Percentiles rank a stretch among this genome's conserved stretches.
Conservation (phyloP, 2,888 invertebrate genomes). For the Euphydryas editha region DNA sequence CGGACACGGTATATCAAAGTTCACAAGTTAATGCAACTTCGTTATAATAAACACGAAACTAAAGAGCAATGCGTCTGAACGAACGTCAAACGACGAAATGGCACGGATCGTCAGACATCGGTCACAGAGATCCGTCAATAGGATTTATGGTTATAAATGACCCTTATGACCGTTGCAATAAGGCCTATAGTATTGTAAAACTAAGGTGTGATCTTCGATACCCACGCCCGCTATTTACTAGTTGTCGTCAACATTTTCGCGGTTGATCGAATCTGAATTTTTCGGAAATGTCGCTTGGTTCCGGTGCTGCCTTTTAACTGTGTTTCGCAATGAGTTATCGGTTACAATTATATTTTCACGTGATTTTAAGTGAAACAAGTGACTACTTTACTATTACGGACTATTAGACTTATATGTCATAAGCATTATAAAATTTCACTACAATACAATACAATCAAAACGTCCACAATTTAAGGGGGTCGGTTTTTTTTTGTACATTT, state of each 20-base stretch:
- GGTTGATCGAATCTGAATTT: slow-evolving; percentile 38
- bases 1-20: slow-evolving; percentile 16
- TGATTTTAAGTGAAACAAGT: background rate
- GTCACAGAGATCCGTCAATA: slow-evolving; percentile 43
- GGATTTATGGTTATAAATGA: background rate
- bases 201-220: background rate
- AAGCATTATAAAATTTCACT: background rate
- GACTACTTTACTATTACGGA: background rate
- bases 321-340: background rate
- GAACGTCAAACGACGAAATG: slow-evolving; percentile 56
- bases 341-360: background rate
- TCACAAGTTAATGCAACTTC: slow-evolving; percentile 16
- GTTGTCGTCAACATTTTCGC: slow-evolving; percentile 55
- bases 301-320: slow-evolving; percentile 26
- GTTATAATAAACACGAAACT: slow-evolving; percentile 15
- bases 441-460: background rate
- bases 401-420: background rate
- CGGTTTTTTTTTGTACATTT: too few relatives aligned
- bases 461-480: too few relatives aligned
- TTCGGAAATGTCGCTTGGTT: slow-evolving; percentile 35
- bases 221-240: slow-evolving; percentile 54
- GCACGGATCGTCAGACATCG: slow-evolving; percentile 63
- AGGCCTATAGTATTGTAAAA: background rate
- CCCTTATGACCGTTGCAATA: background rate
- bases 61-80: slow-evolving; percentile 37